Base-by-base conservation (phyloP, 2,888 invertebrate species). In the Arge pagana region DNA sequence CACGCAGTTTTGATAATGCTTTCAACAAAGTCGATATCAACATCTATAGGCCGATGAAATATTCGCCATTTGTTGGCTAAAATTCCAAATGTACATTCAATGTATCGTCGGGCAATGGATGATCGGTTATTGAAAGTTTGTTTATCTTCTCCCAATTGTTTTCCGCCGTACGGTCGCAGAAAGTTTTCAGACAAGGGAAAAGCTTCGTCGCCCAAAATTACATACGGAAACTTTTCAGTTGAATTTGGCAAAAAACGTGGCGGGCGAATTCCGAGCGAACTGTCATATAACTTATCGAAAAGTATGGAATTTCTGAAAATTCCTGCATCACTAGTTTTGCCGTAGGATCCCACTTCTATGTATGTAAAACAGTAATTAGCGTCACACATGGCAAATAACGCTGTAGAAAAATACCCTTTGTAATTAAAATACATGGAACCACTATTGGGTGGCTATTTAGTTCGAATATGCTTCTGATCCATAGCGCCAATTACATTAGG, bases 61-160 rank as follows among this genome's bases (percentile, higher is more conserved):
- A 67, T 67, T 37, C 59, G 23, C 61, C 62, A 67, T 50, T 66
- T 72, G 57, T 67, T 71, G 37, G 64, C 60, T 39, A 70, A 54
- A 54, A 72, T 71, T 35, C 66, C 69, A 62, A 72, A 72, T 36
- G 62, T 54, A 49, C 64, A 65, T 54, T 71, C 64, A 28, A 67
- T 61, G 42, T 58, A 63, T 53, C 64, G 56, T 56, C 67, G 52
- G 36, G 66, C 70, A 45, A 60, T 48, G 15, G 56, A 54, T 43
- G 67, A 55, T 48, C 66, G 43, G 40, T 67, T 61, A 52, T 70
- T 67, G 54, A 65, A 69, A 42, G 64, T 58, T 50, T 55, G 42
- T 63, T 68, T 61, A 30, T 50, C 53, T n/a, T 51, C 19, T 10
- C 28, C 36, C 40, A 63, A 56, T 49, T 62, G 52, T 56, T 51